A percentile compares a stretch with the other conserved stretches of the same genome.
Conservation (phyloP, 2,888 invertebrate species). For the Anagyrus pseudococci region DNA sequence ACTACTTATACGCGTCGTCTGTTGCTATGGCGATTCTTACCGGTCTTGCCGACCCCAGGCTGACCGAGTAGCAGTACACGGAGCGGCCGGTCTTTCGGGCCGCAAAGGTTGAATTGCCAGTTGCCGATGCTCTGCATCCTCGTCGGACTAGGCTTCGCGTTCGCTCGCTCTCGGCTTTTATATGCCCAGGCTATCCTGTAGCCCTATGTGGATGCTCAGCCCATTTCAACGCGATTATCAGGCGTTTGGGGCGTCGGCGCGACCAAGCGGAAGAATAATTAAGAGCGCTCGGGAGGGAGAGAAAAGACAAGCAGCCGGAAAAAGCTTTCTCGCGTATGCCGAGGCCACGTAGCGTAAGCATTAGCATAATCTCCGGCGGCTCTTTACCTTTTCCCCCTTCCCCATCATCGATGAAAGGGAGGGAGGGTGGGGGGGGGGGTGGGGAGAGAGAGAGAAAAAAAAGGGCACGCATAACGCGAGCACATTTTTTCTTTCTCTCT, state of each 20-base stretch:
- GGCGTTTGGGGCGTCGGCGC: neutral
- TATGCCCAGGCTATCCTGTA: too few relatives aligned
- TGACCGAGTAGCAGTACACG: slow-evolving; percentile 82
- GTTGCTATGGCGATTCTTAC: slow-evolving; percentile 61
- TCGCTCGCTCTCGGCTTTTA: neutral
- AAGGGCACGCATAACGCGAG: too few relatives aligned
- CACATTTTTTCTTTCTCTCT: too few relatives aligned
- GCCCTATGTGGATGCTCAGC: neutral
- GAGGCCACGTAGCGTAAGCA: too few relatives aligned
- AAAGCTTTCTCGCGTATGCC: too few relatives aligned
- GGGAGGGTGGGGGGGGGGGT: too few relatives aligned
- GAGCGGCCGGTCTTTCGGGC: slow-evolving; percentile 49
- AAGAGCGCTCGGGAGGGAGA: neutral
- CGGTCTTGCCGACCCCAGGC: slow-evolving; percentile 83
- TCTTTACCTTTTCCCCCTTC: too few relatives aligned
- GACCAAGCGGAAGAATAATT: neutral
- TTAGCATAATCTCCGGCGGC: too few relatives aligned
- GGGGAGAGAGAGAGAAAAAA: too few relatives aligned
- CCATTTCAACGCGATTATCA: slow-evolving; percentile 8
- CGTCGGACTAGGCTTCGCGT: neutral
- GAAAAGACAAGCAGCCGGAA: neutral
- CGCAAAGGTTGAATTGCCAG: slow-evolving; percentile 21
- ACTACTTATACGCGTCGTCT: neutral
- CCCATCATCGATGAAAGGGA: too few relatives aligned
- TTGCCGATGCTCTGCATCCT: slow-evolving; percentile 22